Conservation (phyloP, 2,113 vertebrate species). For the Clarias magur region DNA sequence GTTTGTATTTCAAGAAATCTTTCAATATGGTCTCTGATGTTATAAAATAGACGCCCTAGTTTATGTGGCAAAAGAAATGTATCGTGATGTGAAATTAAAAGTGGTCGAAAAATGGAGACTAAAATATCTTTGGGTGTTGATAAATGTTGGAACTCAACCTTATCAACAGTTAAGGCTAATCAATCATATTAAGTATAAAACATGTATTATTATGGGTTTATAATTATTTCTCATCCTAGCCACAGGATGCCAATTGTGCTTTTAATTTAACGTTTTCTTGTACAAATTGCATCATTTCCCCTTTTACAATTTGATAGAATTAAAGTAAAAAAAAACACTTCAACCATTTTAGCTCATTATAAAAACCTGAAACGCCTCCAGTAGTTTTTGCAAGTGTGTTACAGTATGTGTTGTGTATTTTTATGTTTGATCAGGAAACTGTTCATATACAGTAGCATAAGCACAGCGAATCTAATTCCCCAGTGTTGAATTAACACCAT, state of each 20-base stretch:
- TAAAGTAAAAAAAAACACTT: background rate
- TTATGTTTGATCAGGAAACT: background rate
- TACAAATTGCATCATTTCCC: background rate
- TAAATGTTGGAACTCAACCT: background rate
- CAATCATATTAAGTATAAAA: background rate
- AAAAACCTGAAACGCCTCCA: background rate
- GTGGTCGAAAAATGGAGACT: background rate
- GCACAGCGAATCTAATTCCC: too few species aligned
- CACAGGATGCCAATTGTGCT: background rate
- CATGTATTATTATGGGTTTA: background rate
- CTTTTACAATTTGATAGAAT: background rate
- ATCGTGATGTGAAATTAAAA: background rate
- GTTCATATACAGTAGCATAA: background rate
- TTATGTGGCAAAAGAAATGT: background rate
- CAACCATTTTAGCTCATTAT: too few species aligned
- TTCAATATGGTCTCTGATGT: background rate
- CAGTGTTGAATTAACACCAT: too few species aligned
- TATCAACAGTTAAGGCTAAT: background rate
- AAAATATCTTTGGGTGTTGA: background rate
- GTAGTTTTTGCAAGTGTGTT: background rate
- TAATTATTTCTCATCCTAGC: background rate
- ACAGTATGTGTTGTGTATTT: background rate
- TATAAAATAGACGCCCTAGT: background rate
- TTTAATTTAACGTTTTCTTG: background rate
- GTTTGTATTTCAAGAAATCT: background rate